These are phyloP conservation scores for Drosophila diplacantha DNA, from an alignment of 2,888 invertebrate genomes.

Conservation along the genomic window DNA sequence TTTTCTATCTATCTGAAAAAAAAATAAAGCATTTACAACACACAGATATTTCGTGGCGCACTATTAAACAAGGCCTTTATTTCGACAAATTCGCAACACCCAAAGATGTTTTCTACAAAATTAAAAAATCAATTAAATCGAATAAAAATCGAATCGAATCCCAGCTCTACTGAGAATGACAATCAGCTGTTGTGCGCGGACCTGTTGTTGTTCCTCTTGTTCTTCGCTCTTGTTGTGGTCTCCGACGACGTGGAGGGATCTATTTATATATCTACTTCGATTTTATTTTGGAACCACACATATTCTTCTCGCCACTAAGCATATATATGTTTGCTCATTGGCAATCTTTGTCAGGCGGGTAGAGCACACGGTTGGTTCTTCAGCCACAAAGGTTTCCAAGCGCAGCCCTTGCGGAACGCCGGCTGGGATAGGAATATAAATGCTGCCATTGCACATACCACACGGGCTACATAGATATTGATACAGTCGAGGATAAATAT, in stretches of 20 bases:
- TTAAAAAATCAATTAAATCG: too few relatives aligned
- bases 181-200: slow-evolving; percentile 43
- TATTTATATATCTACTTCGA: slow-evolving; percentile 62
- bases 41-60: too few relatives aligned
- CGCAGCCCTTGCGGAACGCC: slow-evolving; percentile 30
- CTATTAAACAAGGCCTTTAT: too few relatives aligned
- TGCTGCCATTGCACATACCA: slow-evolving; percentile 19
- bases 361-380: slow-evolving; percentile 2
- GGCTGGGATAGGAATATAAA: slow-evolving; percentile 17
- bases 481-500: slow-evolving; percentile 15
- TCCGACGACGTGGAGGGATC: slow-evolving; percentile 62
- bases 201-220: slow-evolving; percentile 50
- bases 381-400: neutral
- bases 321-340: slow-evolving; percentile 35
- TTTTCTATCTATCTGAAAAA: too few relatives aligned
- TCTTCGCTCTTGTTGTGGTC: slow-evolving; percentile 30
- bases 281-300: slow-evolving; percentile 63
- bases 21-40: too few relatives aligned
- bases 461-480: slow-evolving; percentile 25
- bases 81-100: too few relatives aligned
- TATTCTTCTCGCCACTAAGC: slow-evolving; percentile 40
- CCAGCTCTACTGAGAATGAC: slow-evolving; percentile 14
- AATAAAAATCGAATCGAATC: too few relatives aligned
- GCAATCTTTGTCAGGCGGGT: slow-evolving; percentile 4
- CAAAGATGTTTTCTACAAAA: too few relatives aligned